A percentile compares a stretch with the other conserved stretches of the same genome.
Evolutionary conservation across 2,888 invertebrate species (phyloP).

Genomic region (Toxonevra muliebris): DNA sequence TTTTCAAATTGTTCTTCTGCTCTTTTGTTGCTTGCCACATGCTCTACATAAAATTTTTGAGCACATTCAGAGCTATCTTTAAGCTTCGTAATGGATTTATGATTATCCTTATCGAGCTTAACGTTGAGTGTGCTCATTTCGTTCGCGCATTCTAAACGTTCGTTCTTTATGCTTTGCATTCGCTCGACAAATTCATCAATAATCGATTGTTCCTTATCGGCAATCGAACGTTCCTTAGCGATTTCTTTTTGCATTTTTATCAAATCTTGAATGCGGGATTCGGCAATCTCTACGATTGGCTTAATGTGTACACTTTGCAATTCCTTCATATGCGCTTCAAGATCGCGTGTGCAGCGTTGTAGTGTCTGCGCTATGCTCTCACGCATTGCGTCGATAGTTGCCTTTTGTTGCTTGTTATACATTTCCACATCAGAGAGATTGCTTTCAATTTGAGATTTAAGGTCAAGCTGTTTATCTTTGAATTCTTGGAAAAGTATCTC

Average conservation of each 20-base stretch:
- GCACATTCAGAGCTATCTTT: slow-evolving; percentile 33
- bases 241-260: slow-evolving; percentile 42
- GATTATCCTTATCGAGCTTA: slow-evolving; percentile 47
- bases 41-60: slow-evolving; percentile 36
- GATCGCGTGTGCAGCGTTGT: slow-evolving; percentile 37
- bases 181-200: slow-evolving; percentile 54
- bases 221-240: slow-evolving; percentile 44
- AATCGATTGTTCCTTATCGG: slow-evolving; percentile 46
- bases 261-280: slow-evolving; percentile 41
- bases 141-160: slow-evolving; percentile 53
- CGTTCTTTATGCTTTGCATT: slow-evolving; percentile 63
- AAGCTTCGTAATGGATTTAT: slow-evolving; percentile 28
- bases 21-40: slow-evolving; percentile 1
- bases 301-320: slow-evolving; percentile 35
- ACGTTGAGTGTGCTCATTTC: slow-evolving; percentile 45
- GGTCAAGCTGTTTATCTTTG: slow-evolving; percentile 43
- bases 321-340: slow-evolving; percentile 43
- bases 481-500: slow-evolving; percentile 48
- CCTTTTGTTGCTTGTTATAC: slow-evolving; percentile 51
- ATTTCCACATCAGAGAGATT: slow-evolving; percentile 45
- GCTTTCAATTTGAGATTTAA: slow-evolving; percentile 47
- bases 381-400: slow-evolving; percentile 46
- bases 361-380: slow-evolving; percentile 44
- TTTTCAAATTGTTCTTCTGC: slow-evolving; percentile 21
- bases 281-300: slow-evolving; percentile 30